phyloP scores from a whole-genome alignment of 2,888 invertebrate genomes.

The Trachelus iudaicus region DNA sequence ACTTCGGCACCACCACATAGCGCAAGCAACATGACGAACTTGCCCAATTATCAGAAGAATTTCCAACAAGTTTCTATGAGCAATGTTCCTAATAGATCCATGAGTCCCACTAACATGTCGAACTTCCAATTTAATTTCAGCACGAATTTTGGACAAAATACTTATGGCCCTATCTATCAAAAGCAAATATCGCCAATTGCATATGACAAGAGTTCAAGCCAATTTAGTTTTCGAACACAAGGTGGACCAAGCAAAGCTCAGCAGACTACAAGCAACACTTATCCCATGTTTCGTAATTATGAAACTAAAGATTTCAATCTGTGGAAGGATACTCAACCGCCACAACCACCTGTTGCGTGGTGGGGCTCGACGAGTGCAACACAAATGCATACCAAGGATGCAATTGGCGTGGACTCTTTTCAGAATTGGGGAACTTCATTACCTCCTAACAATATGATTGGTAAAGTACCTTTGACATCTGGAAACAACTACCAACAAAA shows the following conservation, averaged over 20 bases:
- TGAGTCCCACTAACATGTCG: constrained; percentile 28
- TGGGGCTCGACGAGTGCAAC: constrained; percentile 42
- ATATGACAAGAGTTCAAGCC: constrained; percentile 41
- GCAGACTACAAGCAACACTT: constrained; percentile 36
- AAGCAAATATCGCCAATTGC: constrained; percentile 46
- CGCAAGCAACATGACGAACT: constrained; percentile 32
- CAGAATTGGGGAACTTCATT: constrained; percentile 51
- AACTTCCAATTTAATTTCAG: constrained; percentile 35
- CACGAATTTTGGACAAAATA: constrained; percentile 39
- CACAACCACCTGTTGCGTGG: constrained; percentile 52
- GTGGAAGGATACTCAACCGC: constrained; percentile 55
- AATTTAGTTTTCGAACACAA: constrained; percentile 46
- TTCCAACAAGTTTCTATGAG: constrained; percentile 28
- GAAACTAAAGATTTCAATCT: constrained; percentile 52
- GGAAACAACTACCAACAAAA: constrained; percentile 50
- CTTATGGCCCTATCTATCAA: constrained; percentile 37
- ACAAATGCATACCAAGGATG: constrained; percentile 43
- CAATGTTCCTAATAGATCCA: constrained; percentile 23
- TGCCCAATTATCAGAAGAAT: constrained; percentile 47
- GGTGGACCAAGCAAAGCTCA: constrained; percentile 31
- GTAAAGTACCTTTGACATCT: constrained; percentile 39
- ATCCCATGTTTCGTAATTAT: constrained; percentile 48
- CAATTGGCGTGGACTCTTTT: constrained; percentile 40
- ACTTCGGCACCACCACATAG: constrained; percentile 26
- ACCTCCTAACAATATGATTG: constrained; percentile 33